Evolutionary conservation across 2,888 invertebrate genomes (phyloP).

Genomic region (Oxycera nigricornis): DNA sequence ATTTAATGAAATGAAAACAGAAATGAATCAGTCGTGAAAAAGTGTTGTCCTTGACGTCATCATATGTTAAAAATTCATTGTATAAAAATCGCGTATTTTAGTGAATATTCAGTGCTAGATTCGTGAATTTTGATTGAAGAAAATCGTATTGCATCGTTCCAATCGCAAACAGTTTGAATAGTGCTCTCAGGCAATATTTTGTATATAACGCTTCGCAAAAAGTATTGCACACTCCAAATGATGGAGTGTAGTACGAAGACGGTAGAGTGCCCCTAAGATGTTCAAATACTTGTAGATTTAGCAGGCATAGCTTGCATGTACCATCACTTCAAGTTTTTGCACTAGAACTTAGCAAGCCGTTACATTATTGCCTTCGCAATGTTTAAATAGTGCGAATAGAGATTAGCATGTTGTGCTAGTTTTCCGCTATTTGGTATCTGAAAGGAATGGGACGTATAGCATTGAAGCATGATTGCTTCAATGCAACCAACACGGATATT

Average conservation of each 20-base stretch:
- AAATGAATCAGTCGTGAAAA: background rate
- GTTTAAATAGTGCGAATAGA: background rate
- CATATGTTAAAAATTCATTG: too few relatives aligned
- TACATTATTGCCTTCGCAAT: background rate
- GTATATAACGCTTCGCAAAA: slow-evolving; percentile 36
- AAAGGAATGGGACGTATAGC: background rate
- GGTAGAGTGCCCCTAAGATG: background rate
- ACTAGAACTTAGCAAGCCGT: background rate
- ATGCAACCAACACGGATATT: too few relatives aligned
- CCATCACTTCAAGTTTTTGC: slow-evolving; percentile 8
- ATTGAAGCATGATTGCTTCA: too few relatives aligned
- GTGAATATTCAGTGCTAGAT: too few relatives aligned
- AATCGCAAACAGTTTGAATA: too few relatives aligned
- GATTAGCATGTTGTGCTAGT: slow-evolving; percentile 7
- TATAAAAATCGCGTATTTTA: too few relatives aligned
- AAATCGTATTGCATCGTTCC: too few relatives aligned
- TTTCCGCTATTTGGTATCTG: background rate
- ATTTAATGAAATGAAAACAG: background rate
- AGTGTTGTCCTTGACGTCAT: too few relatives aligned
- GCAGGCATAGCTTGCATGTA: background rate
- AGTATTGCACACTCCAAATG: background rate
- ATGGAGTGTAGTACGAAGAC: background rate
- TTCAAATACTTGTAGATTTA: slow-evolving; percentile 3
- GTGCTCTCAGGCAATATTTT: too few relatives aligned
- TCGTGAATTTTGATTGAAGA: too few relatives aligned